Base-by-base conservation (phyloP, 1,140 invertebrate species). In the Rhyacophila brunnea region DNA sequence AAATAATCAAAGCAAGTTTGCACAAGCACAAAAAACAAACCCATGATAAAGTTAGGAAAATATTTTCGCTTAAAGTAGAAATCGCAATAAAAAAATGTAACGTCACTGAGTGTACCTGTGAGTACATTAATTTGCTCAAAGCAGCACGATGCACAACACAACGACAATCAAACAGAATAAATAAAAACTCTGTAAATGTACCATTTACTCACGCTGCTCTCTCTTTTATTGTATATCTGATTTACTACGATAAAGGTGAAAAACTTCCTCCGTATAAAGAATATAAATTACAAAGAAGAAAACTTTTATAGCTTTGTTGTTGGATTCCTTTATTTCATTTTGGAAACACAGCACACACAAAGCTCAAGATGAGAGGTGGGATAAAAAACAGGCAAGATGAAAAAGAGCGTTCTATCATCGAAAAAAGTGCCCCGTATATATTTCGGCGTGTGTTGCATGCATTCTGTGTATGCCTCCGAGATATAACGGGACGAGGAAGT, bases 261-360 rank as follows among this genome's bases (percentile, higher is more conserved):
- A 65, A 65, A 60, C 55, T 64, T 59, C 48, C 36, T 14, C 57
- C 40, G 51, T 56, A 60, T 43, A 65, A 65, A 65, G 63, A 65
- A 65, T 65, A 65, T 65, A 65, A 65, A 65, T 65, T 65, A 61
- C 63, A 65, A 65, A 65, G 58, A 50, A 65, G 63, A 60, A 60
- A 65, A 65, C 63, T 65, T 65, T 65, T 65, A 65, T 65, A 61
- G 63, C 63, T 56, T 58, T 65, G 63, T 65, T 65, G 58, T 60
- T 58, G 63, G 63, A 58, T 58, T 65, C 55, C 52, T 61, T 65
- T 65, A 58, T 65, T 61, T 61, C 63, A 65, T 61, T 58, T 60
- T 35, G 48, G 55, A 55, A 52, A 50, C 47, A 52, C 38, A 35
- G 54, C 46, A 44, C 57, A 43, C 55, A 64, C 58, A 64, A 60